Conservation (phyloP, 2,113 vertebrate genomes). For the human (Homo sapiens) region GRCh38 chr3:158337501-158338000, state of each 20-base stretch:
- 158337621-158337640: neutral
- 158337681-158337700: neutral
- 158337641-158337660: neutral
- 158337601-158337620: neutral
- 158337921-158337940: neutral
- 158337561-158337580: neutral
- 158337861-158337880: neutral
- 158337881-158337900: neutral
- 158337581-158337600: neutral
- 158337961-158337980: no score
- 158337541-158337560: neutral
- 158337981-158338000: no score
- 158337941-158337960: neutral
- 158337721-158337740: neutral
- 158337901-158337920: neutral
- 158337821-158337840: neutral
- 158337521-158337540: neutral
- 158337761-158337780: neutral
- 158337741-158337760: neutral
- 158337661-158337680: neutral
- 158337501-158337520: neutral
- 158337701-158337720: neutral
- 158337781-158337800: neutral
- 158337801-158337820: neutral
- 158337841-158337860: neutral